Evolutionary conservation across 2,888 invertebrate genomes (phyloP), one percentile per base, ranked within the genome.

Genomic region (Melitaea athalia): DNA sequence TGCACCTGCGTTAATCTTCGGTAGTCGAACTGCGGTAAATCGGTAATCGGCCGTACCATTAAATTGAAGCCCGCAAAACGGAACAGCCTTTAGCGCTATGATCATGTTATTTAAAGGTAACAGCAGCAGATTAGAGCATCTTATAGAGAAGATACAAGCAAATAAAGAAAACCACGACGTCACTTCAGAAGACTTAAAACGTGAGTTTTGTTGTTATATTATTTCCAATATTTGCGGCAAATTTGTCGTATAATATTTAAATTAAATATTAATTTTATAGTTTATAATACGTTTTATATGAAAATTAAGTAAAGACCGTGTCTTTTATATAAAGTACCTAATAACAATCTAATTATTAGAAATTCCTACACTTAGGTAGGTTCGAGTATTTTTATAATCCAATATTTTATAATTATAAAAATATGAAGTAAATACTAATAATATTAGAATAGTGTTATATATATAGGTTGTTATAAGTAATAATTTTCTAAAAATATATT

Each of bases 51-150:
- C 59, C 55, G 63, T 59, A 66, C 68, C 62, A 63, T 63, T 45
- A 65, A 65, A 52, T 42, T 38, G 14, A 45, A 17, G 33, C 53
- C 5, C 45, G 60, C 43, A 52, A 31, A 38, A 65, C 59, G 33
- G 55, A 24, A 50, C 67, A 55, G 67, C 69, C 64, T 64, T 68
- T 57, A 76, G 72, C 83, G 90, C 83, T 82, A 93, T 93, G 93
- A 93, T 93, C 88, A 97, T 97, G 97, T 93, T 97, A 87, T 97
- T 97, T 93, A 97, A 96, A 85, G 97, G 97, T 74, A 97, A 97
- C 88, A 97, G 97, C 92, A 96, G 96, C 84, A 94, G 96, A 79
- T 92, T 97, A 85, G 97, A 97, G 88, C 95, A 96, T 83, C 94
- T 97, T 78, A 97, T 97, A 77, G 97, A 97, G 87, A 97, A 97